phyloP scores from a whole-genome alignment of 2,888 invertebrate species.

The Xylophagus ater region DNA sequence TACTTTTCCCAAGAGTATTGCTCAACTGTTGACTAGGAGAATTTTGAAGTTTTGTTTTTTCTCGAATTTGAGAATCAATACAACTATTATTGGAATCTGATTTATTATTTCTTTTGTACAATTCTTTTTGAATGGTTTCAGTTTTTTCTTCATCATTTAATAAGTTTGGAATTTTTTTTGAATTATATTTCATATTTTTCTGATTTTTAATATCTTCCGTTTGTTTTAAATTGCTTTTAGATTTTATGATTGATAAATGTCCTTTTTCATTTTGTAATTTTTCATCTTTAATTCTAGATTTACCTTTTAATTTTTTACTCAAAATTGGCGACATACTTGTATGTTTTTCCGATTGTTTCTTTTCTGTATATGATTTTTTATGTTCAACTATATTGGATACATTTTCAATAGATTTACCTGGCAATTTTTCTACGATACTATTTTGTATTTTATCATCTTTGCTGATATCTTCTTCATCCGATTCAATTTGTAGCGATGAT shows the following conservation, averaged over 20 bases:
- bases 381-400: constrained; percentile 4
- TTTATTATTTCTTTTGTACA: constrained; percentile 42
- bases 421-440: too few species aligned
- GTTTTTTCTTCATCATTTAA: constrained; percentile 37
- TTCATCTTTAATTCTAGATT: constrained; percentile 6
- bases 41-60: constrained; percentile 22
- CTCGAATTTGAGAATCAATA: constrained; percentile 17
- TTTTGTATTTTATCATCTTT: constrained; percentile 8
- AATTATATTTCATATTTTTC: constrained; percentile 4
- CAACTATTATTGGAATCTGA: constrained; percentile 20
- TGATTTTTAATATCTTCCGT: constrained; percentile 9
- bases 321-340: too few species aligned
- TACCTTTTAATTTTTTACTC: constrained; percentile 6
- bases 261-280: constrained; percentile 13
- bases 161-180: constrained; percentile 9
- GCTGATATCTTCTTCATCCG: constrained; percentile 19
- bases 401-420: too few species aligned
- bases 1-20: constrained; percentile 5
- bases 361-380: too few species aligned
- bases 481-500: constrained; percentile 14
- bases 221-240: constrained; percentile 20
- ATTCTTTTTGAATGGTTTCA: too few species aligned
- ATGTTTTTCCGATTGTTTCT: too few species aligned
- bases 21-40: constrained; percentile 9
- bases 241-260: constrained; percentile 21